Conservation (phyloP, 2,113 vertebrate genomes). For the Fukomys damarensis region DNA sequence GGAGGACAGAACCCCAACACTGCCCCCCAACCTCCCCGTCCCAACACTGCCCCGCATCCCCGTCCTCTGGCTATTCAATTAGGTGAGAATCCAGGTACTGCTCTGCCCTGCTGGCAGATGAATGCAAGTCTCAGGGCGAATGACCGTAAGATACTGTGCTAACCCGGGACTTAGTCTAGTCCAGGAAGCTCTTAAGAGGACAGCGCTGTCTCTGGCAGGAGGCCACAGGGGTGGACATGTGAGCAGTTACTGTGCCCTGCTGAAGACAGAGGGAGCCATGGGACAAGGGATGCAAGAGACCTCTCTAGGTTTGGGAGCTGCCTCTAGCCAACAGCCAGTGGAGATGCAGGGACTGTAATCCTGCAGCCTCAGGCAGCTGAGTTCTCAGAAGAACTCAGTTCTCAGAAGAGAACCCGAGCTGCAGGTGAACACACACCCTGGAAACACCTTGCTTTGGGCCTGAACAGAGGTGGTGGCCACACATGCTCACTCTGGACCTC, state of each 20-base stretch:
- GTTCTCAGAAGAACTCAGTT: too few species aligned
- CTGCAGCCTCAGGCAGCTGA: not conserved
- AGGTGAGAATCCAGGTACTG: not conserved
- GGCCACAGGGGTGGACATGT: not conserved
- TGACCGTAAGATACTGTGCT: not conserved
- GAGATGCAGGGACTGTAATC: not conserved
- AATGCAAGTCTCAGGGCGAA: not conserved
- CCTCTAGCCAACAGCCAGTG: too few species aligned
- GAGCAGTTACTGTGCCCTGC: not conserved
- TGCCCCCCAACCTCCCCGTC: too few species aligned
- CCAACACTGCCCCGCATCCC: too few species aligned
- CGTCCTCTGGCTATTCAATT: not conserved
- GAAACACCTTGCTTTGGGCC: not conserved
- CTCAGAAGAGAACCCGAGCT: not conserved
- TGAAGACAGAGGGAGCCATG: not conserved
- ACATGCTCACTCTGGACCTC: not conserved
- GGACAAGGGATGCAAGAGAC: too few species aligned
- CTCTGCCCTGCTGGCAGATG: not conserved
- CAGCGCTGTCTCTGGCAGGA: not conserved
- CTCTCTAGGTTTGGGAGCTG: not conserved
- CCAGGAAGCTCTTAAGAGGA: not conserved
- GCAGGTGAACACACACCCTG: not conserved
- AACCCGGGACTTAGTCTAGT: not conserved
- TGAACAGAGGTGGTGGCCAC: accelerated
- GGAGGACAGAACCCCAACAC: not conserved